A percentile compares a stretch with the other conserved stretches of the same genome.
phyloP scores from a whole-genome alignment of 2,113 vertebrate species.

The Carollia perspicillata region DNA sequence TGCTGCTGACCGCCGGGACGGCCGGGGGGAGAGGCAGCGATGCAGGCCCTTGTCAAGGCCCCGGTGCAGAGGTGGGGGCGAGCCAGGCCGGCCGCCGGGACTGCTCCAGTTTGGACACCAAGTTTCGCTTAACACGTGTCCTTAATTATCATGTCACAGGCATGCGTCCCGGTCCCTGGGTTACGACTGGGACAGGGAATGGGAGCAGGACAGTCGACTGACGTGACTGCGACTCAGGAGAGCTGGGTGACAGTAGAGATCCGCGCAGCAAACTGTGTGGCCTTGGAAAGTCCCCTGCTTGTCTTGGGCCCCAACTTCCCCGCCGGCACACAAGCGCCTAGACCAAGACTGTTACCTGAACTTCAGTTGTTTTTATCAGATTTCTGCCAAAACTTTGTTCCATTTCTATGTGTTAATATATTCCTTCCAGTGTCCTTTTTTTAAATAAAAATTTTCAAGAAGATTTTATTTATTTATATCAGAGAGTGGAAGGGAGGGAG shows the following conservation, averaged over 20 bases:
- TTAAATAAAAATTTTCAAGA: too few relatives aligned
- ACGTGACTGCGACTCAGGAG: not conserved
- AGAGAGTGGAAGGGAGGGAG: too few relatives aligned
- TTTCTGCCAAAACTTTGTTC: not conserved
- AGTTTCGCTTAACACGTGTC: not conserved
- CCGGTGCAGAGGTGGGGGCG: not conserved
- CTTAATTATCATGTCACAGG: not conserved
- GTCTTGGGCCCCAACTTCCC: not conserved
- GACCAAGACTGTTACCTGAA: not conserved
- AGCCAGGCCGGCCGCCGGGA: conserved; percentile 13
- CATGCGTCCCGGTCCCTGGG: not conserved
- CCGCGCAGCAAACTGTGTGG: accelerated
- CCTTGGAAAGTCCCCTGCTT: not conserved
- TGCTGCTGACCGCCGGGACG: not conserved
- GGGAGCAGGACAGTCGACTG: not conserved
- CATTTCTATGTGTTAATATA: not conserved
- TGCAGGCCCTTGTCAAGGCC: not conserved
- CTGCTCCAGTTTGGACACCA: conserved; percentile 45
- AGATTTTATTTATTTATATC: too few relatives aligned
- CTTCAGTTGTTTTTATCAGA: not conserved
- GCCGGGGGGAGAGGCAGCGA: not conserved
- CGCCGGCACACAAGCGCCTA: not conserved
- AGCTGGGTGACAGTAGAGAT: not conserved
- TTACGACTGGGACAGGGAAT: not conserved
- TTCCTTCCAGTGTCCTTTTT: not conserved